phyloP scores from a whole-genome alignment of 2,113 vertebrate species.

The Laticauda colubrina region DNA sequence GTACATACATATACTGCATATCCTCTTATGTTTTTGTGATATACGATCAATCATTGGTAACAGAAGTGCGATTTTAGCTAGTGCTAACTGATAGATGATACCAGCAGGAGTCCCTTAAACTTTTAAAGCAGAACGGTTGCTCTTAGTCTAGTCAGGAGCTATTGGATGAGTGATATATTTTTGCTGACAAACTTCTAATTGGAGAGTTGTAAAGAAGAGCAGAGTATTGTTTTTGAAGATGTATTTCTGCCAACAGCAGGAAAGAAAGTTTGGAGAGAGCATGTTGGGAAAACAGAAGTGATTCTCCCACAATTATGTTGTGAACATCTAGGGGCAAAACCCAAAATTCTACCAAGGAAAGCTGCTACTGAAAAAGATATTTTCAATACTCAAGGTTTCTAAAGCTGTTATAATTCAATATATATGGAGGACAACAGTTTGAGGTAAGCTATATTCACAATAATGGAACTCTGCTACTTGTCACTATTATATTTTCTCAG shows the following conservation, averaged over 20 bases:
- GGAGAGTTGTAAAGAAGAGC: slow-evolving; percentile 50
- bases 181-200: slow-evolving; percentile 71
- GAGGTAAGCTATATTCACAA: not conserved
- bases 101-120: slow-evolving; percentile 50
- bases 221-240: slow-evolving; percentile 58
- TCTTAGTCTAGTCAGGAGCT: slow-evolving; percentile 53
- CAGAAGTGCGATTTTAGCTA: slow-evolving; percentile 46
- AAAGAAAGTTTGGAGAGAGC: slow-evolving; percentile 15
- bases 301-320: not conserved
- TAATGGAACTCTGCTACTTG: not conserved
- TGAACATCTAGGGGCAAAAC: not conserved
- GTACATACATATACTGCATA: not conserved
- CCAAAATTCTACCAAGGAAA: not conserved
- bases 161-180: slow-evolving; percentile 57
- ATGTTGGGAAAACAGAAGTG: slow-evolving; percentile 19
- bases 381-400: not conserved
- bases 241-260: slow-evolving; percentile 54
- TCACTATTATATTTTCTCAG: not conserved
- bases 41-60: slow-evolving; percentile 24
- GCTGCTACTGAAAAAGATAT: not conserved
- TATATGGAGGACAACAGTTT: not conserved
- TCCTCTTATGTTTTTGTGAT: slow-evolving; percentile 9
- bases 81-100: slow-evolving; percentile 15
- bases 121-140: slow-evolving; percentile 34
- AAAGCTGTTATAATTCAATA: not conserved